A percentile compares a stretch with the other conserved stretches of the same genome.
phyloP scores from a whole-genome alignment of 1,140 invertebrate genomes.

The Dreissena polymorpha region DNA sequence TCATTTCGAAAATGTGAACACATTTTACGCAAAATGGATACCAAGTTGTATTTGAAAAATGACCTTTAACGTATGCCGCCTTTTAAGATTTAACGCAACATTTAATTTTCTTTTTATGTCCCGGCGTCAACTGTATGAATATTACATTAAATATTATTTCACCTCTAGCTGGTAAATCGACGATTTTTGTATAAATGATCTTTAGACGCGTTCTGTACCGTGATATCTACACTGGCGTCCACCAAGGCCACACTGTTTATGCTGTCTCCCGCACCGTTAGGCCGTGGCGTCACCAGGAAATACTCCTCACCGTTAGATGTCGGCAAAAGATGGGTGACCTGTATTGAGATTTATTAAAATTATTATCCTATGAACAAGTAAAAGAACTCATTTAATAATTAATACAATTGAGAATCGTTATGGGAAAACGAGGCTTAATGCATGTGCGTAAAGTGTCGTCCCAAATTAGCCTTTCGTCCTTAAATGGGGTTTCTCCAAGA shows the following conservation, averaged over 20 bases:
- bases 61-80: not conserved
- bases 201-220: constrained; percentile 41
- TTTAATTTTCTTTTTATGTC: too few species aligned
- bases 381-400: too few species aligned
- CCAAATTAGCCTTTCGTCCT: too few species aligned
- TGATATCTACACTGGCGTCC: constrained; percentile 67
- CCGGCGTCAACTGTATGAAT: too few species aligned
- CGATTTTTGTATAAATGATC: constrained; percentile 22
- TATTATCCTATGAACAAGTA: too few species aligned
- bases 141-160: not conserved
- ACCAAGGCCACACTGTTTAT: constrained; percentile 92
- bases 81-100: too few species aligned
- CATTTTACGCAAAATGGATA: not conserved
- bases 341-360: not conserved
- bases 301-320: constrained; percentile 88
- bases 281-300: constrained; percentile 89
- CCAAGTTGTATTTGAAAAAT: not conserved
- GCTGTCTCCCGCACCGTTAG: constrained; percentile 88
- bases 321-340: constrained; percentile 85
- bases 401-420: too few species aligned
- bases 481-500: too few species aligned
- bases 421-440: too few species aligned
- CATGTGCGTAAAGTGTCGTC: too few species aligned
- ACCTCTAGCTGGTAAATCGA: constrained; percentile 10
- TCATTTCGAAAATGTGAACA: not conserved